Percentiles rank a stretch among this genome's conserved stretches.
Evolutionary conservation across 1,140 invertebrate genomes (phyloP).

Genomic region (Caenorhabditis inopinata): DNA sequence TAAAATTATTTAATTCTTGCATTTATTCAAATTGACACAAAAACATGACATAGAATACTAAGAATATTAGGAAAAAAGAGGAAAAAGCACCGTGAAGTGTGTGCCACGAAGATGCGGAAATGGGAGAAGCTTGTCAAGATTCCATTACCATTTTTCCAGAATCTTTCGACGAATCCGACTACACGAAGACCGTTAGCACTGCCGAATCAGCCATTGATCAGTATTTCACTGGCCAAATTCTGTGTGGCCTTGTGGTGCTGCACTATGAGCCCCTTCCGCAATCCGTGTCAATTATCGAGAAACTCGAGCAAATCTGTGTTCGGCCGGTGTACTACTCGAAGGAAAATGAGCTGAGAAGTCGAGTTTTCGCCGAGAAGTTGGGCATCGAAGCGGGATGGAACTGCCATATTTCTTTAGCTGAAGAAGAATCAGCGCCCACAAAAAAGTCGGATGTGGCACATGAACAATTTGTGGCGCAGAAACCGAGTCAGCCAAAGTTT

Average conservation of each 20-base stretch:
- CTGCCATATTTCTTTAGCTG: slow-evolving; percentile 41
- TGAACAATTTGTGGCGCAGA: slow-evolving; percentile 8
- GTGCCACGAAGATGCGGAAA: too few species aligned
- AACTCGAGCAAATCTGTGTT: slow-evolving; percentile 34
- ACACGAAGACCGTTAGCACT: not conserved
- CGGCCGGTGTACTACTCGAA: slow-evolving; percentile 40
- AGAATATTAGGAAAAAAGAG: too few species aligned
- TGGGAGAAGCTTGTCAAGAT: too few species aligned
- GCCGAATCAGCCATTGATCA: slow-evolving; percentile 8
- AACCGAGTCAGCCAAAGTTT: not conserved
- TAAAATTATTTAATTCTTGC: too few species aligned
- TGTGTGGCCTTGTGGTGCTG: slow-evolving; percentile 35
- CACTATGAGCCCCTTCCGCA: slow-evolving; percentile 37
- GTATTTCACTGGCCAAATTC: slow-evolving; percentile 34
- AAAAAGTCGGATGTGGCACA: not conserved
- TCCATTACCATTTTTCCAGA: not conserved
- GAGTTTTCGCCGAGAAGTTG: slow-evolving; percentile 41
- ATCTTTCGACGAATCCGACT: not conserved
- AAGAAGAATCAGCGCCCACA: not conserved
- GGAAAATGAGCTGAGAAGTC: slow-evolving; percentile 38
- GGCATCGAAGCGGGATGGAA: slow-evolving; percentile 43
- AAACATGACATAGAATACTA: too few species aligned
- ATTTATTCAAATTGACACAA: too few species aligned
- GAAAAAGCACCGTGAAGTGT: too few species aligned
- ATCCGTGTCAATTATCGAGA: slow-evolving; percentile 6